phyloP scores from a whole-genome alignment of 1,140 invertebrate genomes.

The Acromyrmex charruanus region DNA sequence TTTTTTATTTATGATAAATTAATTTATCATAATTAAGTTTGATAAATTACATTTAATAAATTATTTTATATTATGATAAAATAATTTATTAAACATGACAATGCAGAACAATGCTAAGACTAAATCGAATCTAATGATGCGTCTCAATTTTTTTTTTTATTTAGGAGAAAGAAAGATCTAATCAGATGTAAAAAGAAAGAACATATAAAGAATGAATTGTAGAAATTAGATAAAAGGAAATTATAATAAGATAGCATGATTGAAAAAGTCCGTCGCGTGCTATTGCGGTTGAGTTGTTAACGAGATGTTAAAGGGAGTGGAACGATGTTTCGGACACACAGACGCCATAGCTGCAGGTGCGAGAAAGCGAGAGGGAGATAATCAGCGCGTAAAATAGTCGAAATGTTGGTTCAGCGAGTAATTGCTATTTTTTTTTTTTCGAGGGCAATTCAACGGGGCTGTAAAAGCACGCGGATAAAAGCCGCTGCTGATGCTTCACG shows the following conservation, averaged over 20 bases:
- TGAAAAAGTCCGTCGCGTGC: constrained; percentile 30
- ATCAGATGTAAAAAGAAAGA: not conserved
- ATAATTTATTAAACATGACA: not conserved
- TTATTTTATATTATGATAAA: too few relatives aligned
- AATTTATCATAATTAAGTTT: too few relatives aligned
- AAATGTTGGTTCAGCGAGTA: constrained; percentile 62
- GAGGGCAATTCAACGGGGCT: constrained; percentile 39
- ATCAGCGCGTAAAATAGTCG: constrained; percentile 64
- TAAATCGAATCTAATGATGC: not conserved
- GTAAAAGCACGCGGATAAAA: constrained; percentile 27
- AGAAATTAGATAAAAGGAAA: constrained; percentile 1
- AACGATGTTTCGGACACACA: constrained; percentile 28
- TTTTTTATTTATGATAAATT: not conserved
- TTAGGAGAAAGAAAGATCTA: not conserved
- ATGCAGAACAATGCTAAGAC: not conserved
- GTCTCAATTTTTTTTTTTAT: not conserved
- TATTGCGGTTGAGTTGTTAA: constrained; percentile 49
- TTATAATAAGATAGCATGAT: not conserved
- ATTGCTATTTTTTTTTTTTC: constrained; percentile 48
- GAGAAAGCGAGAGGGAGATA: constrained; percentile 49
- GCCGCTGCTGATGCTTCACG: constrained; percentile 33
- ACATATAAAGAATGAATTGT: constrained; percentile 5
- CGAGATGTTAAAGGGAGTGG: constrained; percentile 50
- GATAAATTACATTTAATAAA: too few relatives aligned
- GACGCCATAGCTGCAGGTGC: not conserved